phyloP scores from a whole-genome alignment of 2,113 vertebrate species.

The Oceanites oceanicus region DNA sequence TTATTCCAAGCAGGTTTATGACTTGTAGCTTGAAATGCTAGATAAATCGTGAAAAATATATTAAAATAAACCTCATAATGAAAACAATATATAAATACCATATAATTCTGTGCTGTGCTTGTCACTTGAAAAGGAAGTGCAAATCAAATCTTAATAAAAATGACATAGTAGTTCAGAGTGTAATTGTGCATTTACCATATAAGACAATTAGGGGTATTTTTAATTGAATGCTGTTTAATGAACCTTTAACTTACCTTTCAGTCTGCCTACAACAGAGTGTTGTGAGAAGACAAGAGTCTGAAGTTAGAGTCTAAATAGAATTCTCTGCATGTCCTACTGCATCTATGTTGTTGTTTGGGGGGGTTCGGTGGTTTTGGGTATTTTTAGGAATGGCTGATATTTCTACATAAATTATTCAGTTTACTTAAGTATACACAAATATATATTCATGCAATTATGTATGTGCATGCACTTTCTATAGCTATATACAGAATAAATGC shows the following conservation, averaged over 20 bases:
- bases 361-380: accelerated
- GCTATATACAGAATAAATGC: background rate
- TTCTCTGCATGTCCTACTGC: conserved; percentile 2
- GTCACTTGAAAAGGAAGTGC: conserved; percentile 1
- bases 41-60: conserved; percentile 37
- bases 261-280: background rate
- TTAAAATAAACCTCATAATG: background rate
- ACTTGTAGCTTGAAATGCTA: conserved; percentile 22
- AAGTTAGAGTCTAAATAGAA: conserved; percentile 48
- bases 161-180: background rate
- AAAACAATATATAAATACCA: conserved; percentile 15
- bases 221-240: conserved; percentile 60
- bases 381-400: background rate
- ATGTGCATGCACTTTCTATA: background rate
- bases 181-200: conserved; percentile 4
- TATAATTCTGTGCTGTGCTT: background rate
- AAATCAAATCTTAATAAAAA: conserved; percentile 57
- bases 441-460: background rate
- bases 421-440: background rate
- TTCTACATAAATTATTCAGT: background rate
- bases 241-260: conserved; percentile 67
- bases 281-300: conserved; percentile 51
- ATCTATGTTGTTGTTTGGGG: background rate
- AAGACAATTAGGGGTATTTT: conserved; percentile 8
- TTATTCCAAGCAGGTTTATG: conserved; percentile 4